Percentiles rank a stretch among this genome's conserved stretches.
Evolutionary conservation across 35 echinoderm and acorn worm genomes (phyloP).

Genomic region (Anneissia japonica): DNA sequence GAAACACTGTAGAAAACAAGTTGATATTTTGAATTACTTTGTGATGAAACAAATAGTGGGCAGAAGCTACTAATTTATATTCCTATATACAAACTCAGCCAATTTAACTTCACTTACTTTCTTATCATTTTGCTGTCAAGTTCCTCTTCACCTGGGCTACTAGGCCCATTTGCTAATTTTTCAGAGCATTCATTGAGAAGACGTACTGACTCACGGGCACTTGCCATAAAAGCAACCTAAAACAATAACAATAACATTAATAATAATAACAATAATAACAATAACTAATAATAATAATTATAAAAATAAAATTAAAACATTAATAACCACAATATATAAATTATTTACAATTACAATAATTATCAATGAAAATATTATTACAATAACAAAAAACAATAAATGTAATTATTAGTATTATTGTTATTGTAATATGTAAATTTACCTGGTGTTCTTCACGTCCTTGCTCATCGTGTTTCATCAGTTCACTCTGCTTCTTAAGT

Average conservation of each 20-base stretch:
- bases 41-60: too few relatives aligned
- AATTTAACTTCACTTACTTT: slow-evolving; percentile 46
- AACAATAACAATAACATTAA: too few relatives aligned
- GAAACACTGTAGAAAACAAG: slow-evolving; percentile 35
- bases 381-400: too few relatives aligned
- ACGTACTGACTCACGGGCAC: slow-evolving; percentile 59
- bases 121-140: slow-evolving; percentile 69
- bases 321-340: too few relatives aligned
- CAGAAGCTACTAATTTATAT: too few relatives aligned
- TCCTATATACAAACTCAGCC: not conserved
- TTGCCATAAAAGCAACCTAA: slow-evolving; percentile 76
- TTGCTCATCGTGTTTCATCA: slow-evolving; percentile 77
- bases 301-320: too few relatives aligned
- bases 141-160: slow-evolving; percentile 49
- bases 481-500: slow-evolving; percentile 66
- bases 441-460: slow-evolving; percentile 88
- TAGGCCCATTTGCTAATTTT: slow-evolving; percentile 35
- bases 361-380: too few relatives aligned
- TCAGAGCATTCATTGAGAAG: slow-evolving; percentile 84
- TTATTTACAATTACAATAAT: too few relatives aligned
- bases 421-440: not conserved
- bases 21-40: not conserved
- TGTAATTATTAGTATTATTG: too few relatives aligned
- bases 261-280: too few relatives aligned
- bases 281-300: too few relatives aligned